Evolutionary conservation across 2,113 vertebrate genomes (phyloP).

Genomic region (Boulengeromyrus knoepffleri): DNA sequence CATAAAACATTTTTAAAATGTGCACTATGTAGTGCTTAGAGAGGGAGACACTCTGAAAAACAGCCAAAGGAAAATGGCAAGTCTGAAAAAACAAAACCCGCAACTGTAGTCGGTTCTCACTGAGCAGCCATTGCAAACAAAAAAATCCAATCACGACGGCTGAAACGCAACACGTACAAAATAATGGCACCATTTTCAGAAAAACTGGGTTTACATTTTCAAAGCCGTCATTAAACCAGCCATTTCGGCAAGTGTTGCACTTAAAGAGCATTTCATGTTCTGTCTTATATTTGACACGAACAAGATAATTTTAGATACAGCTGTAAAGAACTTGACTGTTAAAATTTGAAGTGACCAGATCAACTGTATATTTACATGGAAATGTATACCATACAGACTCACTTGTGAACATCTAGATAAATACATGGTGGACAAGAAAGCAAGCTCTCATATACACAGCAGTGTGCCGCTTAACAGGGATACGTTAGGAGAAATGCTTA

Average conservation of each 20-base stretch:
- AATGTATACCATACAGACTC: background rate
- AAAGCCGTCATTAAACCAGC: background rate
- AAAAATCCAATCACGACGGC: background rate
- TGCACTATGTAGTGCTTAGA: background rate
- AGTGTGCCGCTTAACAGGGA: background rate
- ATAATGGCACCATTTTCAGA: background rate
- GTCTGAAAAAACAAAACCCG: background rate
- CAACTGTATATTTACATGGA: background rate
- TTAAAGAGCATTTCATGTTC: background rate
- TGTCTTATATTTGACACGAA: background rate
- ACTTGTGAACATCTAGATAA: background rate
- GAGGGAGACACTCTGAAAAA: background rate
- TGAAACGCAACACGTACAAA: background rate
- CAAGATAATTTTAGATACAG: background rate
- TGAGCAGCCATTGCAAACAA: background rate
- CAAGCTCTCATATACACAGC: background rate
- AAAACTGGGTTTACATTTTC: background rate
- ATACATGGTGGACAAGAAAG: background rate
- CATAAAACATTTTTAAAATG: background rate
- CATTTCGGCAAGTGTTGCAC: background rate
- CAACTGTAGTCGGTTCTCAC: background rate
- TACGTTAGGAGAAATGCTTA: background rate
- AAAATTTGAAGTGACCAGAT: background rate
- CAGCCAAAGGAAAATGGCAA: background rate
- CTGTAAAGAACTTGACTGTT: background rate